These are phyloP conservation scores for Leptinotarsa rubiginosa DNA, from an alignment of 2,888 invertebrate species.

Conservation along the genomic window DNA sequence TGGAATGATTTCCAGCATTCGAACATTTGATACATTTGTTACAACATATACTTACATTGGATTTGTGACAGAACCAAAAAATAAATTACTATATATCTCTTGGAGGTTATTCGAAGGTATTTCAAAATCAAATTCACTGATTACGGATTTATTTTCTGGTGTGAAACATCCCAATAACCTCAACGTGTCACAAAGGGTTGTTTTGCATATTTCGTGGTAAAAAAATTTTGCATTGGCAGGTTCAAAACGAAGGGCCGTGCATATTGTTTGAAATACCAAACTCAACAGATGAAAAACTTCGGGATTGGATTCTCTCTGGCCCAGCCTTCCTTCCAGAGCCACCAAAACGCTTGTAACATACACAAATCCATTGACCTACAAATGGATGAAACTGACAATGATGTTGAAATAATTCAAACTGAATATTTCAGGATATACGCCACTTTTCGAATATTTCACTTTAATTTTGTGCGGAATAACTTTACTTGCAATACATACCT, in stretches of 20 bases:
- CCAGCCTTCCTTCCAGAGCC: constrained; percentile 87
- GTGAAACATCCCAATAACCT: constrained; percentile 91
- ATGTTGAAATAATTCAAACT: background rate
- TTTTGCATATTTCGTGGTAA: constrained; percentile 95
- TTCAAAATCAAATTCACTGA: constrained; percentile 58
- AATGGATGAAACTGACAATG: constrained; percentile 1
- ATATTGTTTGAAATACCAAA: constrained; percentile 93
- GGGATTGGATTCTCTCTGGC: constrained; percentile 65
- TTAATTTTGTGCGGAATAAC: no score
- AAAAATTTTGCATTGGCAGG: constrained; percentile 99
- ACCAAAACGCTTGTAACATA: constrained; percentile 96
- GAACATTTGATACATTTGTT: no score
- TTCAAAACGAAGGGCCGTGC: constrained; percentile 98
- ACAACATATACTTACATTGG: constrained; percentile 69
- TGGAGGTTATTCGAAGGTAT: constrained; percentile 57
- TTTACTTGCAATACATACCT: constrained; percentile 68
- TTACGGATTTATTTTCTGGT: constrained; percentile 56
- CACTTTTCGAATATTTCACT: no score
- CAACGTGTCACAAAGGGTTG: constrained; percentile 93
- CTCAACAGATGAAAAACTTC: constrained; percentile 84
- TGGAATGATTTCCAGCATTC: no score
- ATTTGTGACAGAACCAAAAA: constrained; percentile 81
- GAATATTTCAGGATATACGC: background rate
- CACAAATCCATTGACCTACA: constrained; percentile 91
- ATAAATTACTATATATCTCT: constrained; percentile 76